Evolutionary conservation across 2,888 invertebrate genomes (phyloP).

Genomic region (Corythucha ciliata): DNA sequence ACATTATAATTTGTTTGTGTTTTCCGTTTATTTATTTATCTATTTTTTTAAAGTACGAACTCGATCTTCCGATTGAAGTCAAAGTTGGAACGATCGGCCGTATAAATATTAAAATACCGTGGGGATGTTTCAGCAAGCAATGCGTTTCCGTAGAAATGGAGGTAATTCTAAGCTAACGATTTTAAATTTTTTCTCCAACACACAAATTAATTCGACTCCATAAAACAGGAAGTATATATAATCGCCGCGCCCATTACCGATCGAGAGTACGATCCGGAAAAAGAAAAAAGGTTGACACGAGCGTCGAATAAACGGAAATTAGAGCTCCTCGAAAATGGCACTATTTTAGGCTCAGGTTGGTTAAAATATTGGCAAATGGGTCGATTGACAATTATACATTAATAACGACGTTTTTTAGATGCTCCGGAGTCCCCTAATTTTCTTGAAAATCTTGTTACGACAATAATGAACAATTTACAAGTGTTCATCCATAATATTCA

Average conservation of each 20-base stretch:
- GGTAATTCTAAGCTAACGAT: conserved; percentile 39
- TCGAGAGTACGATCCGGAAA: conserved; percentile 59
- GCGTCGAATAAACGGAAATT: conserved; percentile 63
- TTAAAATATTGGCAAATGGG: neutral
- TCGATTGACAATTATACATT: neutral
- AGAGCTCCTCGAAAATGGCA: conserved; percentile 54
- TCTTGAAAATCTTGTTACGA: conserved; percentile 62
- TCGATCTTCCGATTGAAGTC: conserved; percentile 71
- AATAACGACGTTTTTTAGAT: conserved; percentile 41
- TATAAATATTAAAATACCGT: conserved; percentile 64
- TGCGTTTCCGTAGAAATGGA: conserved; percentile 64
- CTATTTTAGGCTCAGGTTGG: conserved; percentile 44
- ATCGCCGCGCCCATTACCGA: conserved; percentile 64
- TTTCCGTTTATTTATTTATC: neutral
- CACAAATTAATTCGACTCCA: neutral
- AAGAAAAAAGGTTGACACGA: conserved; percentile 60
- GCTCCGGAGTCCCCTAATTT: conserved; percentile 47
- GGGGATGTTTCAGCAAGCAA: conserved; percentile 64
- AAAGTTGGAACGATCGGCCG: conserved; percentile 71
- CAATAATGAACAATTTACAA: conserved; percentile 70
- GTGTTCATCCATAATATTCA: conserved; percentile 69
- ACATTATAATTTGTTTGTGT: too few species aligned
- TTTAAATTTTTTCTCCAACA: neutral
- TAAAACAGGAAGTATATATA: conserved; percentile 55
- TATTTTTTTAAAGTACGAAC: conserved; percentile 53